Base-by-base conservation (phyloP, 2,888 invertebrate species). In the Drosophila nigricruria region DNA sequence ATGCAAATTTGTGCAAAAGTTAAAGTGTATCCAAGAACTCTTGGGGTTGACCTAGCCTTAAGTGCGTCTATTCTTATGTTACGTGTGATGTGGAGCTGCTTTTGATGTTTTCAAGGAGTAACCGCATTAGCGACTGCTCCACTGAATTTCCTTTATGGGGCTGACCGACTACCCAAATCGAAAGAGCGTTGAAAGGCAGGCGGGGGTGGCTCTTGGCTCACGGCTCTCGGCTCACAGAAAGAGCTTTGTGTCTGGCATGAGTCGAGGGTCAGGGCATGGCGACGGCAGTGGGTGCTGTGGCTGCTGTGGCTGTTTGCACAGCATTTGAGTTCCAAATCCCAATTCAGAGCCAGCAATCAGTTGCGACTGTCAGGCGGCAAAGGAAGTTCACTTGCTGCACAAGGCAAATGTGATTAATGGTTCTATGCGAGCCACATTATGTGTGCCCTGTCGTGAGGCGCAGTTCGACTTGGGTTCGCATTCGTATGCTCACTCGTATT, bases 331-430 rank as follows among this genome's bases (percentile, higher is more conserved):
- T 76, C 68, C 70, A 91, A 91, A 90, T 91, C 90, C 91, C 89
- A 91, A 90, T 90, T 86, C 89, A 83, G 90, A 89, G 82, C 90
- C 90, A 89, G 84, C 91, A 91, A 91, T 91, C 91, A 91, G 91
- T 91, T 91, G 91, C 88, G 91, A 91, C 91, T 91, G 91, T 91
- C 91, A 91, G 91, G 85, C 90, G 86, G 90, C 85, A 90, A 91
- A 91, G 90, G 91, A 91, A 91, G 91, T 91, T 91, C 91, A 91
- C 91, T 91, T 91, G 91, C 91, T 91, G 91, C 91, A 91, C 90
- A 86, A 90, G 89, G 75, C 82, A 81, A 86, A 86, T 88, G 91
- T 92, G 92, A 92, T 92, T 92, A 92, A 92, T 92, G 92, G 90
- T 92, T 83, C 82, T 68, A 74, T 77, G 43, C 67, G 65, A 90